Evolutionary conservation across 2,113 vertebrate genomes (phyloP).

Genomic region (Chelonoidis abingdonii): DNA sequence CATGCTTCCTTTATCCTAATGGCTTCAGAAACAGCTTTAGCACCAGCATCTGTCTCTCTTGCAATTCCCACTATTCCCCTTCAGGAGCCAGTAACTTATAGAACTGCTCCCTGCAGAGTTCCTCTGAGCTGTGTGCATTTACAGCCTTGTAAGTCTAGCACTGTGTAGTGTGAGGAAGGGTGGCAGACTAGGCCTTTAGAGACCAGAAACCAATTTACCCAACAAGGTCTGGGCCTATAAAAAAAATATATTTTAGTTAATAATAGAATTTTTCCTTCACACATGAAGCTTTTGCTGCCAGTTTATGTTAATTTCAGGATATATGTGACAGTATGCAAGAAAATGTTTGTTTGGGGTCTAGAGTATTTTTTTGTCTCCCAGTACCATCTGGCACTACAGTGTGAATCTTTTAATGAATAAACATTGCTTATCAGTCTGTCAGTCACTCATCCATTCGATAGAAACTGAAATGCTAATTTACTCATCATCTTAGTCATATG

Average conservation of each 20-base stretch:
- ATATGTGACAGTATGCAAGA: not conserved
- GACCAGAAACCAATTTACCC: not conserved
- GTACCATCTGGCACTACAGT: conserved; percentile 35
- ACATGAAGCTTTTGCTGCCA: accelerated
- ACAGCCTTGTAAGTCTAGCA: not conserved
- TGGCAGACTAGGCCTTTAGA: not conserved
- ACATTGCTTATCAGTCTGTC: conserved; percentile 35
- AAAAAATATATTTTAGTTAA: not conserved
- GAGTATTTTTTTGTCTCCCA: conserved; percentile 8
- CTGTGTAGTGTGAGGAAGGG: accelerated
- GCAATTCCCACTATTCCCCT: accelerated
- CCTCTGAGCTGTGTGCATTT: not conserved
- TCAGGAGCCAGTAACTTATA: not conserved
- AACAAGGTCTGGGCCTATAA: not conserved
- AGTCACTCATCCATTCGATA: not conserved
- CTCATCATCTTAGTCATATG: conserved; percentile 22
- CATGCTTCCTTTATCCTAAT: accelerated
- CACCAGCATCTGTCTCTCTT: accelerated
- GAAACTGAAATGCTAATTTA: not conserved
- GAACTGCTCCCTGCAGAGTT: not conserved
- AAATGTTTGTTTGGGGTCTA: not conserved
- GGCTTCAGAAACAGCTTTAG: not conserved
- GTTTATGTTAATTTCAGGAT: not conserved
- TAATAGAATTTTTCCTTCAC: not conserved
- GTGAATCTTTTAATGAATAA: not conserved